These are phyloP conservation scores for Heliothis peltigera DNA, from an alignment of 2,888 invertebrate genomes.

Conservation along the genomic window DNA sequence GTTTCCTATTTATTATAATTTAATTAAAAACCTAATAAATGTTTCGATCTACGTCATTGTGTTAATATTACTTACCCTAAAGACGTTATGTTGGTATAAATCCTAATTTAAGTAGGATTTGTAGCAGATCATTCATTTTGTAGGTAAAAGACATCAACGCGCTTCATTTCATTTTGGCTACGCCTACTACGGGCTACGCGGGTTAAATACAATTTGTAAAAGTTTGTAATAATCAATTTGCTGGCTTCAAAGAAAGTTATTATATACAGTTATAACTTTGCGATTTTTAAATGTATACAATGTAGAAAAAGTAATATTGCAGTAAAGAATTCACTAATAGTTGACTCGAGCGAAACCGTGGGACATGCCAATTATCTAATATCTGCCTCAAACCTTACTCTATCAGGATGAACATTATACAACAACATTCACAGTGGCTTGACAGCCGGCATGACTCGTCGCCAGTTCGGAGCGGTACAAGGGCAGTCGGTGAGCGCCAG, in stretches of 20 bases:
- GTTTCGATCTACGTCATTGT: slow-evolving; percentile 42
- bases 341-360: too few species aligned
- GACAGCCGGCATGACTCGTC: slow-evolving; percentile 63
- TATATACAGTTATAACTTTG: too few species aligned
- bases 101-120: too few species aligned
- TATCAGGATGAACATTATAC: slow-evolving; percentile 11
- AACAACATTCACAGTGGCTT: slow-evolving; percentile 59
- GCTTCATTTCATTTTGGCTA: background rate
- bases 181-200: background rate
- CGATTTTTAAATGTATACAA: too few species aligned
- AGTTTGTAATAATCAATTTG: background rate
- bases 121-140: background rate
- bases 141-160: slow-evolving; percentile 52
- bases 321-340: too few species aligned
- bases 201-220: background rate
- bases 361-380: too few species aligned
- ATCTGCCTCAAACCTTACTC: too few species aligned
- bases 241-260: background rate
- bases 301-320: too few species aligned
- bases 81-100: background rate
- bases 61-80: slow-evolving; percentile 19
- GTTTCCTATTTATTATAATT: slow-evolving; percentile 62
- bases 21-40: slow-evolving; percentile 70
- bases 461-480: slow-evolving; percentile 64
- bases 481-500: slow-evolving; percentile 71